These are phyloP conservation scores for Perithous albicinctus DNA, from an alignment of 2,888 invertebrate species.

Conservation along the genomic window DNA sequence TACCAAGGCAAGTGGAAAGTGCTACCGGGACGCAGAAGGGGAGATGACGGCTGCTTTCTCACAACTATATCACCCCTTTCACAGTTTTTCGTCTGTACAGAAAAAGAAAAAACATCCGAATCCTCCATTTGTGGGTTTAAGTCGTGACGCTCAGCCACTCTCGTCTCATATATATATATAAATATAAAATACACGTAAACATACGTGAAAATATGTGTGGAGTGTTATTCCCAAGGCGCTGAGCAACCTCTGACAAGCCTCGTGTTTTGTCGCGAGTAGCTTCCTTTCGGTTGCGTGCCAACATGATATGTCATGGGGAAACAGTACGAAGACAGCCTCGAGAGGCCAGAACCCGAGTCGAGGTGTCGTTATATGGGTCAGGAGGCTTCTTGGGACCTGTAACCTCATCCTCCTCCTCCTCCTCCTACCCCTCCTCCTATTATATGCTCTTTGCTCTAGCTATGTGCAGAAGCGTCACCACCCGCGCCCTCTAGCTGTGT, in stretches of 20 bases:
- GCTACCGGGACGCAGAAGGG: neutral
- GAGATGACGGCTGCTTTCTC: neutral
- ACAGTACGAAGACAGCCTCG: neutral
- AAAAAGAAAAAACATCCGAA: too few relatives aligned
- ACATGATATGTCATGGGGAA: slow-evolving; percentile 7
- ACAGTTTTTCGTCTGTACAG: neutral
- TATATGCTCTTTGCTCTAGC: neutral
- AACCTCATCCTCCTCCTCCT: slow-evolving; percentile 1
- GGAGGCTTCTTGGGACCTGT: slow-evolving; percentile 25
- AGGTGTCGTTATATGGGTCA: slow-evolving; percentile 27
- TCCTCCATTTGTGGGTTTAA: neutral
- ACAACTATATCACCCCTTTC: neutral
- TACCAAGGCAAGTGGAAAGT: slow-evolving; percentile 2
- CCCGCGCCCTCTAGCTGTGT: neutral
- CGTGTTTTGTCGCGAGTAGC: neutral
- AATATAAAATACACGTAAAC: slow-evolving; percentile 11
- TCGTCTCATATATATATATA: neutral
- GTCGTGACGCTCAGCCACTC: neutral
- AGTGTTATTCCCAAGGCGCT: neutral
- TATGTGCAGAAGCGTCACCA: neutral
- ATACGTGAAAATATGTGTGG: neutral
- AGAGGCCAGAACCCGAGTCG: slow-evolving; percentile 14
- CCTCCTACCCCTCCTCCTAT: neutral
- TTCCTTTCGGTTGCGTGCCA: slow-evolving; percentile 8
- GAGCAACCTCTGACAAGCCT: neutral